phyloP scores from a whole-genome alignment of 1,140 invertebrate genomes.

The Bombus balteatus region DNA sequence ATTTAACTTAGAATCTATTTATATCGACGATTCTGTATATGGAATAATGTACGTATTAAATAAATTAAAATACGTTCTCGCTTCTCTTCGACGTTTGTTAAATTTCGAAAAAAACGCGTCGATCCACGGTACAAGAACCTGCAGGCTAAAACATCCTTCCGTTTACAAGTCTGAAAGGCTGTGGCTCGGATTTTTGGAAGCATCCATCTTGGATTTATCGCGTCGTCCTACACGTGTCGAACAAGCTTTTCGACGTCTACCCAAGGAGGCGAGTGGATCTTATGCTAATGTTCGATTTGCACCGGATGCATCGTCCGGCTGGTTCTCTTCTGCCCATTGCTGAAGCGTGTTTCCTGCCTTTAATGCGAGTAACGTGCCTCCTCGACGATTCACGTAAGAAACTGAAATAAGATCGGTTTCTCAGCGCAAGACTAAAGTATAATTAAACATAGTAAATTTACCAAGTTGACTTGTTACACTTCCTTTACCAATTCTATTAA shows the following conservation, averaged over 20 bases:
- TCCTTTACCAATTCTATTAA: background rate
- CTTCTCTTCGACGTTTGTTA: too few relatives aligned
- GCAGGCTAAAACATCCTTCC: background rate
- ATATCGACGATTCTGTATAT: too few relatives aligned
- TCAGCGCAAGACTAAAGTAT: background rate
- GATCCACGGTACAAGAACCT: too few relatives aligned
- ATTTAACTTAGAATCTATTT: too few relatives aligned
- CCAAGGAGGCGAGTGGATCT: background rate
- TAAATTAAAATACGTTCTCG: too few relatives aligned
- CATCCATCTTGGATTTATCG: slow-evolving; percentile 7
- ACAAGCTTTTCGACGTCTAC: slow-evolving; percentile 11
- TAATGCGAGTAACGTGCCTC: background rate
- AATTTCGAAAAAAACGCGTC: too few relatives aligned
- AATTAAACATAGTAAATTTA: background rate
- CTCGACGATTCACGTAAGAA: background rate
- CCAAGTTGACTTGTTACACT: too few relatives aligned
- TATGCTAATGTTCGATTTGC: slow-evolving; percentile 27
- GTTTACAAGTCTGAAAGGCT: background rate
- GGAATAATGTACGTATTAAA: too few relatives aligned
- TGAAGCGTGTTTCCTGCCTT: slow-evolving; percentile 13
- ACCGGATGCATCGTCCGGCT: slow-evolving; percentile 16
- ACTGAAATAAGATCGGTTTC: background rate
- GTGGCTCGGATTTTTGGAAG: background rate
- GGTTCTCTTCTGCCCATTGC: background rate
- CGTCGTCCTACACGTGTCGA: slow-evolving; percentile 19